phyloP scores from a whole-genome alignment of 2,888 invertebrate species.

The Eueremaeus valkanovi region DNA sequence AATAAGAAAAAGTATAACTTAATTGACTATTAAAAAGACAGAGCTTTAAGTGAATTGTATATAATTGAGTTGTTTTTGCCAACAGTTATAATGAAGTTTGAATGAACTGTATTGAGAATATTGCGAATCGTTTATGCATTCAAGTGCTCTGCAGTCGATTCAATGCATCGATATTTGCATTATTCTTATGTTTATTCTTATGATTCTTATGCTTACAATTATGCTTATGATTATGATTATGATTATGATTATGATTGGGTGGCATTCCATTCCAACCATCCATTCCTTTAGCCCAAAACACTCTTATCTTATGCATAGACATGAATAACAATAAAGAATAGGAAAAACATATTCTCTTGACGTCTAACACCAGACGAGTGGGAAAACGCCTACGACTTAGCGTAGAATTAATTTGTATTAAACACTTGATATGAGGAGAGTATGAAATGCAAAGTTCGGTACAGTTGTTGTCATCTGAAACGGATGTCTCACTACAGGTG shows the following conservation, averaged over 20 bases:
- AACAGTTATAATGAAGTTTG: conserved; percentile 28
- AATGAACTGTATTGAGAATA: conserved; percentile 29
- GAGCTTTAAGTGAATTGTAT: neutral
- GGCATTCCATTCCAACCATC: neutral
- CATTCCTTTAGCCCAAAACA: neutral
- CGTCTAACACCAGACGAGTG: neutral
- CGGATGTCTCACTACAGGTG: conserved; percentile 33
- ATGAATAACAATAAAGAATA: neutral
- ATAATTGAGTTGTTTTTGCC: conserved; percentile 28
- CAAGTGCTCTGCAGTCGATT: too few species aligned
- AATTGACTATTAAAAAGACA: neutral
- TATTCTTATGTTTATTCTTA: neutral
- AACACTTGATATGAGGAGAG: conserved; percentile 5
- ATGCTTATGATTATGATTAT: too few species aligned
- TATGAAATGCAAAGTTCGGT: neutral
- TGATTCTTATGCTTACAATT: too few species aligned
- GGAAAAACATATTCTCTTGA: neutral
- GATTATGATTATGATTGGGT: neutral
- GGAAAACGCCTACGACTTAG: conserved; percentile 27
- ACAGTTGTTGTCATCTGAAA: conserved; percentile 25
- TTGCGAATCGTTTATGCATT: neutral
- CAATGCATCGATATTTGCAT: conserved; percentile 20
- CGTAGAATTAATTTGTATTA: conserved; percentile 33
- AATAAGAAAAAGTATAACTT: neutral
- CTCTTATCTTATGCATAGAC: neutral